Conservation (phyloP, 2,797 vertebrate genomes). For the Aplochiton taeniatus region DNA sequence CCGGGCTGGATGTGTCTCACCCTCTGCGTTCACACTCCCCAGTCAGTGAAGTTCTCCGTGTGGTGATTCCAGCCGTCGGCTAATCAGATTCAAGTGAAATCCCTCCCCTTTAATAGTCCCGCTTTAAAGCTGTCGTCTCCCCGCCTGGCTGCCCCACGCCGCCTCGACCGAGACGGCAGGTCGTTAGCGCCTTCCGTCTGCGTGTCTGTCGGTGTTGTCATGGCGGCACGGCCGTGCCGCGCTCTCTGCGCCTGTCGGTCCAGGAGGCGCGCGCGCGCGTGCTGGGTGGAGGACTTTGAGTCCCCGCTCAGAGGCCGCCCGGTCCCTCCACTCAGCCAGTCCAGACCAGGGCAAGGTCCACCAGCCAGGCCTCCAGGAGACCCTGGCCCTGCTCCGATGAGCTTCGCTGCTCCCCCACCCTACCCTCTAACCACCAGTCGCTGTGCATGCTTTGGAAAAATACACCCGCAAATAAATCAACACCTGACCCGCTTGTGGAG, state of each 20-base stretch:
- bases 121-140: conserved; percentile 62
- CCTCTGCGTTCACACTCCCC: conserved; percentile 29
- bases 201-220: conserved; percentile 37
- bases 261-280: conserved; percentile 30
- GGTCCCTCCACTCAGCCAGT: neutral
- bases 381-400: neutral
- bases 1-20: conserved; percentile 36
- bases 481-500: neutral
- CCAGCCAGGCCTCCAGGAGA: neutral
- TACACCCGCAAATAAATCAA: neutral
- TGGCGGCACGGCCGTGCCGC: conserved; percentile 34
- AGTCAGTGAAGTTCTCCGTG: conserved; percentile 47
- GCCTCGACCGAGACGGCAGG: conserved; percentile 18
- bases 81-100: conserved; percentile 63
- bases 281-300: conserved; percentile 3
- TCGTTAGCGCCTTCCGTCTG: conserved; percentile 31
- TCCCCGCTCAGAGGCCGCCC: neutral
- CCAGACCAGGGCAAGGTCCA: neutral
- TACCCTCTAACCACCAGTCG: neutral
- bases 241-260: conserved; percentile 29
- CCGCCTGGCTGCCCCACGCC: conserved; percentile 33
- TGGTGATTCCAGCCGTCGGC: conserved; percentile 53
- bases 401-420: too few species aligned
- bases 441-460: conserved; percentile 1
- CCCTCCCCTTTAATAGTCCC: conserved; percentile 59